These are phyloP conservation scores for Drosophila austrosaltans DNA, from an alignment of 2,888 invertebrate species.

Conservation along the genomic window DNA sequence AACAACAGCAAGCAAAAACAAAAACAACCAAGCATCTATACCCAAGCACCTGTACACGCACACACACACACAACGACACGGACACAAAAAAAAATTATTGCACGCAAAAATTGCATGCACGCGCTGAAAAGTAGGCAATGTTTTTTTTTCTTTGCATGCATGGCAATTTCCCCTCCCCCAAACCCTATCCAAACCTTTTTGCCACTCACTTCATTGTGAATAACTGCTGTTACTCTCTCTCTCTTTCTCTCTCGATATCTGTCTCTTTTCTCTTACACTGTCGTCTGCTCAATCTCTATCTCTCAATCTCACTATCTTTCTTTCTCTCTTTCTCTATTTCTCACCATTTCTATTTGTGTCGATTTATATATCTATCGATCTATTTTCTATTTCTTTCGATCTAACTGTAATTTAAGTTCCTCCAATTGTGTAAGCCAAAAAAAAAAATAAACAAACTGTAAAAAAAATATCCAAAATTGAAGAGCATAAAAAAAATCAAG, in stretches of 20 bases:
- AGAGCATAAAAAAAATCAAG: slow-evolving; percentile 46
- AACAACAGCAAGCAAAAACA: slow-evolving; percentile 29
- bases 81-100: slow-evolving; percentile 16
- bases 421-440: slow-evolving; percentile 7
- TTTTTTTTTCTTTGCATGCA: slow-evolving; percentile 63
- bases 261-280: slow-evolving; percentile 5
- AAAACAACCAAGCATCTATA: not conserved
- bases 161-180: slow-evolving; percentile 23
- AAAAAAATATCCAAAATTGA: slow-evolving; percentile 42
- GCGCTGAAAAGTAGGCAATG: slow-evolving; percentile 56
- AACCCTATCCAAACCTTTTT: slow-evolving; percentile 7
- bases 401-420: slow-evolving; percentile 38
- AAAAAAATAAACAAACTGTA: slow-evolving; percentile 2
- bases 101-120: slow-evolving; percentile 36
- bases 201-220: slow-evolving; percentile 68
- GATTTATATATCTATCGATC: not conserved
- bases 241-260: slow-evolving; percentile 39
- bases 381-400: slow-evolving; percentile 15
- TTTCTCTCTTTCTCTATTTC: slow-evolving; percentile 31
- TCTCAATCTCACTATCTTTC: not conserved
- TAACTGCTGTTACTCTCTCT: slow-evolving; percentile 54
- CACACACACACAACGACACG: slow-evolving; percentile 23
- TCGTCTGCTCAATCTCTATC: slow-evolving; percentile 11
- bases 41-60: slow-evolving; percentile 23
- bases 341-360: slow-evolving; percentile 13